Evolutionary conservation across 1,140 invertebrate species (phyloP), one percentile per base, ranked within the genome.

Genomic region (Aphidius gifuensis): DNA sequence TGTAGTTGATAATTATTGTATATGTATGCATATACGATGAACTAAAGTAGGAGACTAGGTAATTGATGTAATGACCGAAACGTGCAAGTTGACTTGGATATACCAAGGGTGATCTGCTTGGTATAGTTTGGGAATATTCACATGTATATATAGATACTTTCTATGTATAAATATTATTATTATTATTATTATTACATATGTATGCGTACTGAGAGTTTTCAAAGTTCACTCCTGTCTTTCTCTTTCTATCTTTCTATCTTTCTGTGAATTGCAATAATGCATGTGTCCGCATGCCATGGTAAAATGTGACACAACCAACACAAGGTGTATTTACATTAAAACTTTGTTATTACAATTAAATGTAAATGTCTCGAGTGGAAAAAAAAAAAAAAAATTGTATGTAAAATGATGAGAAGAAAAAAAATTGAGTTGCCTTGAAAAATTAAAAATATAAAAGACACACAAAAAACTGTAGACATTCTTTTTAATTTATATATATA

Each of bases 41-140:
- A 32, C 2, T 32, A 32, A 8, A 16, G 2, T 8, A 57, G 16
- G n/a, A 53, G 49, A 32, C 58, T 53, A 5, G 49, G 58, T 60
- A 60, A 60, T 60, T 42, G 49, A 40, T 53, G 42, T 51, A 51
- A 60, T 60, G 58, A 60, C 11, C 43, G 47, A 42, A 59, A 42
- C 58, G 39, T 60, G 39, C n/a, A 55, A 55, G 9, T 55, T 43
- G 46, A 48, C 47, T 32, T 32, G 49, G 47, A 59, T 50, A 46
- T 49, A 32, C 53, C n/a, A 42, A 40, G 39, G 16, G n/a, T 50
- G 6, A 43, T n/a, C 58, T 21, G 5, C 40, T 53, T 11, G 11
- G 32, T 32, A 21, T 32, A 32, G 23, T 32, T 32, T 32, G 23
- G 4, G 4, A 32, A 32, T 32, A 16, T 16, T 16, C 16, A 16